Evolutionary conservation across 2,797 vertebrate species (phyloP).

Genomic region (Alauda arvensis): DNA sequence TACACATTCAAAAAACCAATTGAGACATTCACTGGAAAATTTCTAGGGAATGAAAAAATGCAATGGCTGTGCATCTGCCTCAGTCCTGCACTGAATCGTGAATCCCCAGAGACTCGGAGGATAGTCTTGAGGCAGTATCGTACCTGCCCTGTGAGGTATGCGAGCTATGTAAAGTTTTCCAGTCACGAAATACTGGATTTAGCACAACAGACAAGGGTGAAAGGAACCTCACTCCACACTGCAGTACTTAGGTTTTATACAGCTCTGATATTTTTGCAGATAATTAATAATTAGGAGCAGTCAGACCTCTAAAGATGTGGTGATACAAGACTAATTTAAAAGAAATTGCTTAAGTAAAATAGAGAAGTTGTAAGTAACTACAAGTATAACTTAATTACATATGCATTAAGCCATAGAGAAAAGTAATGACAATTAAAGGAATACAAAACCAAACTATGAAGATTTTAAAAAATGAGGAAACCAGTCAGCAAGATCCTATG

Average conservation of each 20-base stretch:
- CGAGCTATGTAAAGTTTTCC: neutral
- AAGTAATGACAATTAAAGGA: neutral
- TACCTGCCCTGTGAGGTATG: neutral
- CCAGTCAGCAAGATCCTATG: neutral
- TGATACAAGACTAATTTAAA: neutral
- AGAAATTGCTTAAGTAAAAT: neutral
- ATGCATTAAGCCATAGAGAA: neutral
- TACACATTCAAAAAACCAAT: neutral
- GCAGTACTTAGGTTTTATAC: neutral
- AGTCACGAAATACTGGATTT: neutral
- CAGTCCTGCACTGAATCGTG: neutral
- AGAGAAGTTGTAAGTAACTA: neutral
- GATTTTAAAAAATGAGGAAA: conserved; percentile 25
- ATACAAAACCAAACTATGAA: neutral
- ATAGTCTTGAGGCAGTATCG: neutral
- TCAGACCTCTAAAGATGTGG: neutral
- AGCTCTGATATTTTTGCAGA: neutral
- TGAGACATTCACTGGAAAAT: neutral
- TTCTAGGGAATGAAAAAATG: neutral
- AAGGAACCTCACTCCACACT: neutral
- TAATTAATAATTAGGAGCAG: neutral
- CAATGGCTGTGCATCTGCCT: neutral
- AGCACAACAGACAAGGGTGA: neutral
- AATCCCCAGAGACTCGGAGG: neutral
- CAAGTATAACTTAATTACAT: neutral